A percentile compares a stretch with the other conserved stretches of the same genome.
phyloP scores from a whole-genome alignment of 2,888 invertebrate genomes.

The Bimastos eiseni region DNA sequence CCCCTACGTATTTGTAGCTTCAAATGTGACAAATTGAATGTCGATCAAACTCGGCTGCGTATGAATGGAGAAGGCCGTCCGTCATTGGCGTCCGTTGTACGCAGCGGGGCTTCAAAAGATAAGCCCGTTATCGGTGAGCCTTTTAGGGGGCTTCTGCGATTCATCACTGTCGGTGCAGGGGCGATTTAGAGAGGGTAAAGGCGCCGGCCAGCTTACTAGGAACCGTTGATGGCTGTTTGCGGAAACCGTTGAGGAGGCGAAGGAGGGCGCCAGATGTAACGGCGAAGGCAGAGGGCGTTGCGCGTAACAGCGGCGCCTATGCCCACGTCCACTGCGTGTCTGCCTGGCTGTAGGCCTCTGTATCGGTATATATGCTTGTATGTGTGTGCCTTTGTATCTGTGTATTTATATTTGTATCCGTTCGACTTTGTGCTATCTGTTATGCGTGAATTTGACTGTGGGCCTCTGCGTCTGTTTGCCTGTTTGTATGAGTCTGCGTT shows the following conservation, averaged over 20 bases:
- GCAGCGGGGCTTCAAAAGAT: neutral
- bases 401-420: neutral
- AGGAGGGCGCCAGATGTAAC: neutral
- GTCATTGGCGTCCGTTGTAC: neutral
- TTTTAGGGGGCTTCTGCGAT: conserved; percentile 3
- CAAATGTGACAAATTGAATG: neutral
- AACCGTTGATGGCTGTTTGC: conserved; percentile 6
- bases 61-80: neutral
- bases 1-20: neutral
- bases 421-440: neutral
- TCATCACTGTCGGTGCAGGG: neutral
- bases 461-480: neutral
- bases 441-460: too few species aligned
- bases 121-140: neutral
- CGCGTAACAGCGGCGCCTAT: neutral
- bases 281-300: neutral
- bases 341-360: neutral
- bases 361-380: too few species aligned
- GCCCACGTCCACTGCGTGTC: neutral
- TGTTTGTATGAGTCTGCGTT: neutral
- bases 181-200: conserved; percentile 13
- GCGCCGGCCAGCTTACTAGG: neutral
- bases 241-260: neutral
- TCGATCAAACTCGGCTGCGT: neutral
- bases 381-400: neutral